Conservation (phyloP, 2,888 invertebrate species). For the Rhabditoides inermis region DNA sequence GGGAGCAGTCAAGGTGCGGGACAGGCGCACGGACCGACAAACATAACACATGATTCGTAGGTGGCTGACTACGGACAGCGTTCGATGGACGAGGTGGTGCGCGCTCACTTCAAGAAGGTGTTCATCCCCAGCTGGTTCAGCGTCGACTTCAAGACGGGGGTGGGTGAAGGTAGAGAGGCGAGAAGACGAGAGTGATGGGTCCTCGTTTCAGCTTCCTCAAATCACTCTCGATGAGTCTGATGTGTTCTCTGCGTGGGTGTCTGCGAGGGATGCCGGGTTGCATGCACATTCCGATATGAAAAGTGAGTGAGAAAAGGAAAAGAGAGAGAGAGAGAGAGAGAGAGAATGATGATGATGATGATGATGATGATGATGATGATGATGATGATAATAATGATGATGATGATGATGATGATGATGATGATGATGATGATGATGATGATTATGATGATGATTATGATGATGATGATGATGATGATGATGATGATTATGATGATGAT, state of each 20-base stretch:
- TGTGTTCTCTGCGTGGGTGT: constrained; percentile 96
- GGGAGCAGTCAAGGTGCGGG: constrained; percentile 33
- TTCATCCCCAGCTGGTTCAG: constrained; percentile 98
- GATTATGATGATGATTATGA: too few species aligned
- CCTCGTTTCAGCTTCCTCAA: constrained; percentile 74
- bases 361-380: too few species aligned
- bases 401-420: too few species aligned
- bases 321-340: too few species aligned
- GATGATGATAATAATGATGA: too few species aligned
- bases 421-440: too few species aligned
- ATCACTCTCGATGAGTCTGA: constrained; percentile 96
- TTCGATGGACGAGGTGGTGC: constrained; percentile 72
- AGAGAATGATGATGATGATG: too few species aligned
- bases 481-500: too few species aligned
- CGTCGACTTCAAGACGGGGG: constrained; percentile 94
- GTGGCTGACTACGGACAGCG: constrained; percentile 68
- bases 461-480: too few species aligned
- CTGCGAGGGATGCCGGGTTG: constrained; percentile 85
- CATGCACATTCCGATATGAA: constrained; percentile 70
- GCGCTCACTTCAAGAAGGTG: constrained; percentile 80
- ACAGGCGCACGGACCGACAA: constrained; percentile 60
- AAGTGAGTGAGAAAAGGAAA: too few species aligned
- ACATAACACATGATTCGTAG: constrained; percentile 60
- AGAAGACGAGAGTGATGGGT: not conserved
- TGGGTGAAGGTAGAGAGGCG: constrained; percentile 55